Conservation (phyloP, 2,888 invertebrate species). For the Cryptus viduatorius region DNA sequence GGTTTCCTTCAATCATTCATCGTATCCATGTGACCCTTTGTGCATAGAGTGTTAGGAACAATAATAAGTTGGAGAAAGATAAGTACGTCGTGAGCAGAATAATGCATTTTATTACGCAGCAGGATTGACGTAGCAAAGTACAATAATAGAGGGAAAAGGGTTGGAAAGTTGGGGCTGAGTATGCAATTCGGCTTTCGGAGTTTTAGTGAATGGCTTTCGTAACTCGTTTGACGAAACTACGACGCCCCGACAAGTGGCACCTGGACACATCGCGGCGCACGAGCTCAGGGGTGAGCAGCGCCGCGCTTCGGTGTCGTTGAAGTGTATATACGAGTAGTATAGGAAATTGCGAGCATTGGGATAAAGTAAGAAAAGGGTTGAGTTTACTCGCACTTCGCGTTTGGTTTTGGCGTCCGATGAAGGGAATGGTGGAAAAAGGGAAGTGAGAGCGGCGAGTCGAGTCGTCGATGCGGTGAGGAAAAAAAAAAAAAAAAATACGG, state of each 20-base stretch:
- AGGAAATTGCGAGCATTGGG: neutral
- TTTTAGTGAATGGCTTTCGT: conserved; percentile 51
- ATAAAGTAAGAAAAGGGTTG: neutral
- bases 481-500: neutral
- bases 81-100: conserved; percentile 35
- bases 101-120: conserved; percentile 16
- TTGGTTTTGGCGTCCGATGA: conserved; percentile 1
- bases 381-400: neutral
- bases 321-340: neutral
- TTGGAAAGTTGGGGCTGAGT: conserved; percentile 32
- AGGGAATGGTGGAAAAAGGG: conserved; percentile 38
- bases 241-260: conserved; percentile 65
- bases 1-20: neutral
- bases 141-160: conserved; percentile 37
- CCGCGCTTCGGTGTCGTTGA: neutral
- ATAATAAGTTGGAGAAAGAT: neutral
- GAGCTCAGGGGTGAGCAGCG: neutral
- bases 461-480: conserved; percentile 1
- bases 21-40: neutral
- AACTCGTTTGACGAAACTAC: conserved; percentile 58
- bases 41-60: neutral
- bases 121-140: conserved; percentile 13
- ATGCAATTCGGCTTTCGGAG: conserved; percentile 3
- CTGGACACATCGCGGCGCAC: conserved; percentile 32
- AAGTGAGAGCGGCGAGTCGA: neutral